Evolutionary conservation across 2,113 vertebrate species (phyloP).

Genomic region (Sphaerodactylus townsendi): DNA sequence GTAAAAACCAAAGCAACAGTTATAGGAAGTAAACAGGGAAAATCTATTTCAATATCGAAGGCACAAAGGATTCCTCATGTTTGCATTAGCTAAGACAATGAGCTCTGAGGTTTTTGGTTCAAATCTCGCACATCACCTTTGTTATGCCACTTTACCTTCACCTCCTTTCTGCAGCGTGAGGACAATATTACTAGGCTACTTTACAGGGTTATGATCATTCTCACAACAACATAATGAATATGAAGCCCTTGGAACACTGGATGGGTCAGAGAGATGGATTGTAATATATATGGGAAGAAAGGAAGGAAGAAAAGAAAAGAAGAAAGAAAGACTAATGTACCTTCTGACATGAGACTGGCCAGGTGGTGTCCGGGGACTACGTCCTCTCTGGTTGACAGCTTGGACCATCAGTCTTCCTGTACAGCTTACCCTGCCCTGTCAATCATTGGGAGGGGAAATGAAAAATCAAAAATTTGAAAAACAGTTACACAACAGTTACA

Average conservation of each 20-base stretch:
- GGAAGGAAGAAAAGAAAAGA: background rate
- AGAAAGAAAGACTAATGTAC: slow-evolving; percentile 64
- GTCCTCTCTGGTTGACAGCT: slow-evolving; percentile 95
- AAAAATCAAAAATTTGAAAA: background rate
- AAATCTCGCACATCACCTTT: too few species aligned
- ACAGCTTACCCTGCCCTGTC: slow-evolving; percentile 91
- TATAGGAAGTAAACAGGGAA: background rate
- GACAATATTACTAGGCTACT: too few species aligned
- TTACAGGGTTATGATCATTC: too few species aligned
- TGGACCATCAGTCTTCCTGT: slow-evolving; percentile 98
- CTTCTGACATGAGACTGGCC: slow-evolving; percentile 88
- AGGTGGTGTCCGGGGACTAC: slow-evolving; percentile 86
- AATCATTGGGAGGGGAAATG: slow-evolving; percentile 6
- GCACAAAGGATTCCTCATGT: background rate
- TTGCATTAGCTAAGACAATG: too few species aligned
- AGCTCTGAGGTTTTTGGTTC: too few species aligned
- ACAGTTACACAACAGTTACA: too few species aligned
- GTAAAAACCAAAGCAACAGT: too few species aligned
- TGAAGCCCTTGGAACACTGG: too few species aligned
- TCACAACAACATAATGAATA: too few species aligned
- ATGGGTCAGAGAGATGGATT: too few species aligned
- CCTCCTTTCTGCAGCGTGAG: too few species aligned
- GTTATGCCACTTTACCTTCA: too few species aligned
- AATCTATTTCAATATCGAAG: background rate
- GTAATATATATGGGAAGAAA: background rate